Evolutionary conservation across 2,797 vertebrate genomes (phyloP), one percentile per base, ranked within the genome.

Genomic region (Tapera naevia): DNA sequence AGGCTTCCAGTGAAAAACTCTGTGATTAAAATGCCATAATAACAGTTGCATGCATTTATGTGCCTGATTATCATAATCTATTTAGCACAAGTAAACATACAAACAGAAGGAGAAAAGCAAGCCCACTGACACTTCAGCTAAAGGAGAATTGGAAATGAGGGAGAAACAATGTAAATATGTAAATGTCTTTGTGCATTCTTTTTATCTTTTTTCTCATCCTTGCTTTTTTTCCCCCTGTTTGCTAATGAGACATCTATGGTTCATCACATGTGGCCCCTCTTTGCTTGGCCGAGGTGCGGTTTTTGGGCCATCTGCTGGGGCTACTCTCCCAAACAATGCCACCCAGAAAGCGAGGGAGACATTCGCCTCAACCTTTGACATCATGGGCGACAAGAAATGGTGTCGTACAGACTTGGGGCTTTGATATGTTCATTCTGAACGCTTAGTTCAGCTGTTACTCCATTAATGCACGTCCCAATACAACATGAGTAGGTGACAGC

Each of bases 51-150:
- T 98, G 97, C 97, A 98, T 98, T 98, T 98, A 98, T 98, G 97
- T 97, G 97, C 96, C 97, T 98, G 98, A 99, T 99, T 99, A 98
- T 94, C 98, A 99, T 99, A 99, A 99, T 99, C 98, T 98, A 98
- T 99, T 98, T 98, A 98, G 98, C 97, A 96, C 98, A 97, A 98
- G 98, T 98, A 99, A 99, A 99, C 98, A 98, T 94, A 98, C 97
- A 98, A 98, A 98, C 98, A 98, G 98, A 98, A 98, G 97, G 98
- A 97, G 97, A 91, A 96, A 97, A 97, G 97, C 85, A 65, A 97
- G 95, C 97, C 92, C 97, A 95, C 96, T 88, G 96, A 95, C 96
- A 97, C 96, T 97, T 92, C 88, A 84, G 97, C 97, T 96, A 93
- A 96, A 97, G 97, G 96, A 96, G 98, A 97, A 97, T 98, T 97